These are phyloP conservation scores for Alces alces DNA, from an alignment of 2,113 vertebrate species.

Conservation along the genomic window DNA sequence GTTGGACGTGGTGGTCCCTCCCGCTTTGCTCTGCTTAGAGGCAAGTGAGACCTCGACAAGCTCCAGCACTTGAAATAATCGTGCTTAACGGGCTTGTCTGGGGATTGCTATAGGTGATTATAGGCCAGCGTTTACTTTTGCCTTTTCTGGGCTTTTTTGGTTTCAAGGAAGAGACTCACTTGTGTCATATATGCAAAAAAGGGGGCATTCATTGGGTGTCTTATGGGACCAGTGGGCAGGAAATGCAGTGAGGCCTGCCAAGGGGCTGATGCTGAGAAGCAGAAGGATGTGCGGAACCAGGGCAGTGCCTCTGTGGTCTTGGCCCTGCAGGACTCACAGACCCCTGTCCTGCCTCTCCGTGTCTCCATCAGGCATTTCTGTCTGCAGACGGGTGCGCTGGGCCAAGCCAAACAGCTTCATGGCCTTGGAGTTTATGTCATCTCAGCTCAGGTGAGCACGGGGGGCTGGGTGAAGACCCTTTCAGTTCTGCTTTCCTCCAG, in stretches of 20 bases:
- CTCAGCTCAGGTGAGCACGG: no score
- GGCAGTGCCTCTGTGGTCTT: background rate
- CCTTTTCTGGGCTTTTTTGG: background rate
- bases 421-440: background rate
- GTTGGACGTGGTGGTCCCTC: background rate
- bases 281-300: background rate
- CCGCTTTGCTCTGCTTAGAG: background rate
- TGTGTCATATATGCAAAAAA: background rate
- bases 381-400: background rate
- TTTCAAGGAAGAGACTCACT: background rate
- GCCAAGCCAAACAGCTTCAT: background rate
- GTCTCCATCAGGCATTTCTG: background rate
- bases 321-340: background rate
- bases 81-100: background rate
- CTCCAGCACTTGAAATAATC: rapidly evolving
- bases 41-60: background rate
- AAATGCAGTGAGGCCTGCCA: background rate
- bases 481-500: background rate
- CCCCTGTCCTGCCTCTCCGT: background rate
- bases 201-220: background rate
- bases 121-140: background rate
- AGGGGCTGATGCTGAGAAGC: background rate
- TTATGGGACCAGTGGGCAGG: background rate
- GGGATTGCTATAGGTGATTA: no score
- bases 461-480: background rate